Conservation (phyloP, 2,797 vertebrate species). For the Hydrocynus forskahlii region DNA sequence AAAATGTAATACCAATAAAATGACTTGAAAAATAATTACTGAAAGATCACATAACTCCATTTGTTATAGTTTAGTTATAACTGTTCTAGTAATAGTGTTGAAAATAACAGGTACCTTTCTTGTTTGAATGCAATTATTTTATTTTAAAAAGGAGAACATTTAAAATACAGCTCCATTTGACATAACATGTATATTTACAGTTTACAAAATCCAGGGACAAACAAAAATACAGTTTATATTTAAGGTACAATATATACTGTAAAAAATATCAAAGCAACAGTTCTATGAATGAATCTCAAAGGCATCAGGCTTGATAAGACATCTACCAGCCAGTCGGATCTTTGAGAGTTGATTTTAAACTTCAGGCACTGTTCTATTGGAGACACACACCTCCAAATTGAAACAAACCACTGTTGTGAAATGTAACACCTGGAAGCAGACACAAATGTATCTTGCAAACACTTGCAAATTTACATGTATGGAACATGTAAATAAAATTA, state of each 20-base stretch:
- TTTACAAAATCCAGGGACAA: slow-evolving; percentile 68
- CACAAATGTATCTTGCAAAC: slow-evolving; percentile 31
- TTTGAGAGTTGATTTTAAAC: slow-evolving; percentile 39
- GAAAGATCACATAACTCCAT: background rate
- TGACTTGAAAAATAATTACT: slow-evolving; percentile 6
- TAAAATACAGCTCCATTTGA: slow-evolving; percentile 83
- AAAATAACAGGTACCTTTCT: background rate
- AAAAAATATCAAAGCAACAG: slow-evolving; percentile 40
- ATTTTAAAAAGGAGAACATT: slow-evolving; percentile 64
- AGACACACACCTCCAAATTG: slow-evolving; percentile 34
- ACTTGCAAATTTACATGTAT: slow-evolving; percentile 42
- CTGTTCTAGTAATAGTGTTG: background rate
- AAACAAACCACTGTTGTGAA: slow-evolving; percentile 53
- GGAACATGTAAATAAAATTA: slow-evolving; percentile 41
- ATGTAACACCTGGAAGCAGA: slow-evolving; percentile 51
- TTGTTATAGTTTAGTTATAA: background rate
- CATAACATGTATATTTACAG: slow-evolving; percentile 78
- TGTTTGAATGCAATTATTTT: slow-evolving; percentile 62
- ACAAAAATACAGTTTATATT: slow-evolving; percentile 55
- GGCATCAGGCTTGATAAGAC: slow-evolving; percentile 24
- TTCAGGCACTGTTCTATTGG: slow-evolving; percentile 41
- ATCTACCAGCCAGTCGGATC: slow-evolving; percentile 26
- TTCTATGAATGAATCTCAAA: slow-evolving; percentile 36
- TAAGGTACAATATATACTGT: slow-evolving; percentile 39
- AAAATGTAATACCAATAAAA: slow-evolving; percentile 59